These are phyloP conservation scores for Chironomus riparius DNA, from an alignment of 2,888 invertebrate genomes.

Conservation along the genomic window DNA sequence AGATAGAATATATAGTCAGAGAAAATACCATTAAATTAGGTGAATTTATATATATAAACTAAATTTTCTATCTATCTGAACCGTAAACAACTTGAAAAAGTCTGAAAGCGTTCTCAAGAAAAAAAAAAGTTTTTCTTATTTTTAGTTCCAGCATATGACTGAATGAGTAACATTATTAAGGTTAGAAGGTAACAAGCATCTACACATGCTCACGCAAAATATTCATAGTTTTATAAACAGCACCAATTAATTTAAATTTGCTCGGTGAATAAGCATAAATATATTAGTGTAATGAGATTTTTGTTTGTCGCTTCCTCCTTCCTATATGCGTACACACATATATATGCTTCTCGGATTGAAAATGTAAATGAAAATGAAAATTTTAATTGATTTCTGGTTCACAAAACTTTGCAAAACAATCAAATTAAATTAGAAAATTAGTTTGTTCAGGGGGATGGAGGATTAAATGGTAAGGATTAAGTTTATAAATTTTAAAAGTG, in stretches of 20 bases:
- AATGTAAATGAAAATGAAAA: neutral
- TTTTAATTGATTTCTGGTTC: conserved; percentile 15
- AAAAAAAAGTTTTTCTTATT: neutral
- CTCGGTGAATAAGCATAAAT: neutral
- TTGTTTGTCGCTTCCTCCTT: too few species aligned
- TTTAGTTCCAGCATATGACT: neutral
- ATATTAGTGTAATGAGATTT: neutral
- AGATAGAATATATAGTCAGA: too few species aligned
- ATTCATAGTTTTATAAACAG: neutral
- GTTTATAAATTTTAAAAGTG: too few species aligned
- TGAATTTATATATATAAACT: conserved; percentile 16
- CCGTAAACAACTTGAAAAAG: conserved; percentile 4
- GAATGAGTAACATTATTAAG: too few species aligned
- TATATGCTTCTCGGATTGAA: too few species aligned
- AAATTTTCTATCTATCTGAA: neutral
- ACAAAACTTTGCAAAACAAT: neutral
- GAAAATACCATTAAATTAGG: conserved; percentile 18
- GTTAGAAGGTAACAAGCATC: neutral
- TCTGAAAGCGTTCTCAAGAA: neutral
- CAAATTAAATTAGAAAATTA: neutral
- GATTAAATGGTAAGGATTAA: too few species aligned
- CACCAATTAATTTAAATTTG: conserved; percentile 9
- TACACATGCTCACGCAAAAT: neutral
- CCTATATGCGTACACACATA: too few species aligned
- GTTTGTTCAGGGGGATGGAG: too few species aligned